phyloP scores from a whole-genome alignment of 1,140 invertebrate genomes.

The Diprion similis region DNA sequence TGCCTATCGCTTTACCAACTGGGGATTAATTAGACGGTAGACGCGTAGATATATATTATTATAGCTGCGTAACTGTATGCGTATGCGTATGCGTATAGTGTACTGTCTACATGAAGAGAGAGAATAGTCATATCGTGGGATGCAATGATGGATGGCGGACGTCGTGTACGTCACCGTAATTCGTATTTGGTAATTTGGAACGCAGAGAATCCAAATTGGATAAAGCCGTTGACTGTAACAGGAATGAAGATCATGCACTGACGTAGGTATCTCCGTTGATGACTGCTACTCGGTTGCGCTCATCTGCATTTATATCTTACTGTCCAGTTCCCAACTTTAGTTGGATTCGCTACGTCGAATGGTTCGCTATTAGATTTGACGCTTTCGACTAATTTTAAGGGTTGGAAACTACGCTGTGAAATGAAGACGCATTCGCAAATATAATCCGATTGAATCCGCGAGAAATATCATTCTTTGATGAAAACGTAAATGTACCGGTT shows the following conservation, averaged over 20 bases:
- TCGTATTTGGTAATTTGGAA: background rate
- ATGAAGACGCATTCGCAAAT: too few relatives aligned
- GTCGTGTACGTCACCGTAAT: background rate
- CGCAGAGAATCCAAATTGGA: background rate
- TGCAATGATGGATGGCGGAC: background rate
- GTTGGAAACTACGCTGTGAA: background rate
- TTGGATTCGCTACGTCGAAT: background rate
- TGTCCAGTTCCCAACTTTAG: background rate
- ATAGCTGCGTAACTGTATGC: background rate
- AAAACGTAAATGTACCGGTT: too few relatives aligned
- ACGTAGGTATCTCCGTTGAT: background rate
- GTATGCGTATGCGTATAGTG: background rate
- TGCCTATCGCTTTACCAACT: constrained; percentile 3
- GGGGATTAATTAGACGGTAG: background rate
- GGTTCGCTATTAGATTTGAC: background rate
- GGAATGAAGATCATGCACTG: background rate
- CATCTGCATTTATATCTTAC: too few relatives aligned
- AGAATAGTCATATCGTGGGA: background rate
- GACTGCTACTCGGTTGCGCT: background rate
- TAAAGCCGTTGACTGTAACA: background rate
- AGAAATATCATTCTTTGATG: too few relatives aligned
- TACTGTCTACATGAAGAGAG: too few relatives aligned
- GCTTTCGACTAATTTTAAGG: background rate
- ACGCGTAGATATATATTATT: background rate
- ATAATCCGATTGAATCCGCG: too few relatives aligned